These are phyloP conservation scores for Papilio xuthus DNA, from an alignment of 1,140 invertebrate genomes.

Conservation along the genomic window DNA sequence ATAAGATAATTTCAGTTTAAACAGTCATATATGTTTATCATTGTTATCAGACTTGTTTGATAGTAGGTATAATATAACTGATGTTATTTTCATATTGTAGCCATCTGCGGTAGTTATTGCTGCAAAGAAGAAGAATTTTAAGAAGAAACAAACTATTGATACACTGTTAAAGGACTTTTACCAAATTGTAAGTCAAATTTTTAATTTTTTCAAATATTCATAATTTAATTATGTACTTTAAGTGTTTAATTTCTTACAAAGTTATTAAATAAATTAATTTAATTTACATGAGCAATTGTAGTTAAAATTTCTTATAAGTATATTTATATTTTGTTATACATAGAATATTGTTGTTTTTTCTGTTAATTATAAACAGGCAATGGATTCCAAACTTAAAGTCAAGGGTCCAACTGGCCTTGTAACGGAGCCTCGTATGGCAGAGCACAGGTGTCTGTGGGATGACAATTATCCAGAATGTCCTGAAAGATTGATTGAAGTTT, in stretches of 20 bases:
- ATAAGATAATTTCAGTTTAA: conserved; percentile 17
- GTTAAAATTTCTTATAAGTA: too few relatives aligned
- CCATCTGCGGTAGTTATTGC: conserved; percentile 81
- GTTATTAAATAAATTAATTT: too few relatives aligned
- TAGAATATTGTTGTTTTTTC: too few relatives aligned
- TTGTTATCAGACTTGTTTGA: conserved; percentile 28
- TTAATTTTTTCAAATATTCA: neutral
- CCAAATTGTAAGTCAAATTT: conserved; percentile 80
- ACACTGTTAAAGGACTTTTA: conserved; percentile 82
- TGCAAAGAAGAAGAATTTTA: conserved; percentile 82
- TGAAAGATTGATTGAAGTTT: conserved; percentile 85
- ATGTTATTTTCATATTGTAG: conserved; percentile 58
- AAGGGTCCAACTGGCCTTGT: conserved; percentile 88
- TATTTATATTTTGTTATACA: too few relatives aligned
- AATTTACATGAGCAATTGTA: too few relatives aligned
- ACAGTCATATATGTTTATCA: conserved; percentile 30
- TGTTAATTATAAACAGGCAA: conserved; percentile 83
- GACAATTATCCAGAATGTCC: conserved; percentile 91
- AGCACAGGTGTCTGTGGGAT: conserved; percentile 93
- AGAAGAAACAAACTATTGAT: conserved; percentile 75
- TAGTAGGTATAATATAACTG: conserved; percentile 30
- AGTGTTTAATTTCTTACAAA: too few relatives aligned
- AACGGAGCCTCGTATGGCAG: conserved; percentile 89
- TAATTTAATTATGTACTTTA: too few relatives aligned
- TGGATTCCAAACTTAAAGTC: conserved; percentile 83